phyloP scores from a whole-genome alignment of 2,113 vertebrate species.

The Lucifuga dentata region DNA sequence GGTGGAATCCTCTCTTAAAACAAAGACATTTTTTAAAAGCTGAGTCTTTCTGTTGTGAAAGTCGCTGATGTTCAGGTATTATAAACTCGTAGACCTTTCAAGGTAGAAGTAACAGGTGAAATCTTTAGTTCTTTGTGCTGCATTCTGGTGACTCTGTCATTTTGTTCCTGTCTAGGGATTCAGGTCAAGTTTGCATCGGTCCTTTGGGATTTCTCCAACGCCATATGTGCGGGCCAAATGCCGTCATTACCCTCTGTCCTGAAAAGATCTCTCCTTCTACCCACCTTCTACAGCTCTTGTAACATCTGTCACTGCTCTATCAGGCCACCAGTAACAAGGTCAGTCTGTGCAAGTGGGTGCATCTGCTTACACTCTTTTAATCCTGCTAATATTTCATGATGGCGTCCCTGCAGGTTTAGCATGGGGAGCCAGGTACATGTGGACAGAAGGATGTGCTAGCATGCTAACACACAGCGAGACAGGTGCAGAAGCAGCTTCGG shows the following conservation, averaged over 20 bases:
- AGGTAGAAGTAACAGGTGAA: too few relatives aligned
- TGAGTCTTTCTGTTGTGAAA: too few relatives aligned
- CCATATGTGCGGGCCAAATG: conserved; percentile 60
- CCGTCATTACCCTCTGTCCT: conserved; percentile 61
- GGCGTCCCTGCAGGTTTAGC: conserved; percentile 6
- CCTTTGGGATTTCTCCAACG: conserved; percentile 45
- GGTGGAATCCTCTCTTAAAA: too few relatives aligned
- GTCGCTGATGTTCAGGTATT: too few relatives aligned
- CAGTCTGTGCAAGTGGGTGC: not conserved
- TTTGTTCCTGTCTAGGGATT: conserved; percentile 47
- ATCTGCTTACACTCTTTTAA: conserved; percentile 12
- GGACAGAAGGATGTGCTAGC: conserved; percentile 30
- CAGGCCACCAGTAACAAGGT: conserved; percentile 31
- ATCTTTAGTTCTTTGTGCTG: too few relatives aligned
- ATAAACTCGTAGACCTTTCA: too few relatives aligned
- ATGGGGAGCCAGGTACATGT: conserved; percentile 26
- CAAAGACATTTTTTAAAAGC: too few relatives aligned
- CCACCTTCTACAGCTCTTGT: conserved; percentile 35
- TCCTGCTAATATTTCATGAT: conserved; percentile 13
- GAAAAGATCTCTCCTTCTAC: conserved; percentile 15
- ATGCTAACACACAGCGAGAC: conserved; percentile 30
- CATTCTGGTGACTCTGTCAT: conserved; percentile 19
- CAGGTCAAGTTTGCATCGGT: conserved; percentile 51
- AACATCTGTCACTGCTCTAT: conserved; percentile 34
- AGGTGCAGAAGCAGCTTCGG: conserved; percentile 38